Base-by-base conservation (phyloP, 2,888 invertebrate genomes). In the Drosophila mayaguana region DNA sequence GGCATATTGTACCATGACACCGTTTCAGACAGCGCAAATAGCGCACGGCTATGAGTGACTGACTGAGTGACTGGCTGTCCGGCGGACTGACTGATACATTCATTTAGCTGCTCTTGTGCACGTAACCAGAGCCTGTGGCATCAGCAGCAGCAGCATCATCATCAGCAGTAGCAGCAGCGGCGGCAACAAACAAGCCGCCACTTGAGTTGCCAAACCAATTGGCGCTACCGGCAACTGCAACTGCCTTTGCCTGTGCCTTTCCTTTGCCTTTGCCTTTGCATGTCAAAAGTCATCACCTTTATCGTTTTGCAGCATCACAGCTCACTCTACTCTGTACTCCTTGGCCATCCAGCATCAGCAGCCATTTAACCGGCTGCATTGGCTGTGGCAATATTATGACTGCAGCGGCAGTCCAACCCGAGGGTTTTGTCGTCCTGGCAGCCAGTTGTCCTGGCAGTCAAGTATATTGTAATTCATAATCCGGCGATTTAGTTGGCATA, bases 381-480 rank as follows among this genome's bases (percentile, higher is more conserved):
- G 70, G 80, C 85, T 80, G 78, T 83, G 81, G 83, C 79, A 84
- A 89, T 85, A 90, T 84, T 89, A 87, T 88, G 90, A 89, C 81
- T 84, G 77, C 74, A 67, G 34, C 50, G 50, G 50, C 50, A 20
- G 50, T 34, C 34, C 50, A 2, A 56, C 38, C 8, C 51, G 40
- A 46, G 32, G 34, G 28, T 18, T 38, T 38, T 51, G 56, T 48
- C 42, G 43, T 57, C 45, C 62, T 62, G 40, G 22, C 61, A 64
- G 59, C 34, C 50, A 56, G 75, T 60, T 53, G 65, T 74, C 67
- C 63, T 61, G 80, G 69, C 77, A 63, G 78, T 75, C 87, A 83
- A 86, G 75, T 87, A 80, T 85, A 88, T 85, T 87, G 90, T 86
- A 88, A 88, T 89, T 89, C 88, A 89, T 89, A 89, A 87, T 88